Conservation (phyloP, 2,797 vertebrate genomes). For the Cephalopachus bancanus region DNA sequence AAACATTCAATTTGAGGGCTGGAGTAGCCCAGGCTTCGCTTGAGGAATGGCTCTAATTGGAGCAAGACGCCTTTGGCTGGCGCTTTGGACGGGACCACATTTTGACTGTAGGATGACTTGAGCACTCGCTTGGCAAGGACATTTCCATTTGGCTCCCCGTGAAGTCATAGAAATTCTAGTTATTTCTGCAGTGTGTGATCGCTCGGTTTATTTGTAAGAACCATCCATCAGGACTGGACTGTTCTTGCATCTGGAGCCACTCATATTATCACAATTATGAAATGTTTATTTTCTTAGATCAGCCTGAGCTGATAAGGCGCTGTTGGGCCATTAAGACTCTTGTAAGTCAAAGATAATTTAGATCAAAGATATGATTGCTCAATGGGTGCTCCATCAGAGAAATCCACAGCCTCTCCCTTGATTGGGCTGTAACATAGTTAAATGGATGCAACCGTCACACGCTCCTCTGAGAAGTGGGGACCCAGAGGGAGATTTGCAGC, state of each 20-base stretch:
- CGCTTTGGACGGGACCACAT: not conserved
- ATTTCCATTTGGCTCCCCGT: slow-evolving; percentile 56
- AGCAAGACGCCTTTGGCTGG: not conserved
- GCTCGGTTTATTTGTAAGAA: slow-evolving; percentile 74
- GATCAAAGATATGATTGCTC: slow-evolving; percentile 74
- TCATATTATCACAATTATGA: slow-evolving; percentile 73
- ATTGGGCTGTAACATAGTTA: slow-evolving; percentile 56
- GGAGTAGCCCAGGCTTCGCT: not conserved
- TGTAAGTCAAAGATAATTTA: slow-evolving; percentile 78
- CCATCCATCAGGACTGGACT: slow-evolving; percentile 5
- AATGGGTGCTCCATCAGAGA: slow-evolving; percentile 56
- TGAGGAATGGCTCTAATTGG: not conserved
- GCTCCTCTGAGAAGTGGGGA: slow-evolving; percentile 32
- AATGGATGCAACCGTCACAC: slow-evolving; percentile 41
- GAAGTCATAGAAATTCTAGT: slow-evolving; percentile 72
- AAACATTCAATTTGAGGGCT: slow-evolving; percentile 4
- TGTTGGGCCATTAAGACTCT: slow-evolving; percentile 77
- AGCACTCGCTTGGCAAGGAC: slow-evolving; percentile 54
- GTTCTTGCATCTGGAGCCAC: slow-evolving; percentile 65
- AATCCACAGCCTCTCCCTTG: slow-evolving; percentile 60
- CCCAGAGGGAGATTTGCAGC: not conserved
- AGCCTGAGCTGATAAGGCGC: slow-evolving; percentile 78
- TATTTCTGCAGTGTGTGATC: slow-evolving; percentile 69
- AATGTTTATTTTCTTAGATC: slow-evolving; percentile 79
- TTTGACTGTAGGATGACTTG: slow-evolving; percentile 45